phyloP scores from a whole-genome alignment of 2,797 vertebrate species.

The Miichthys miiuy region DNA sequence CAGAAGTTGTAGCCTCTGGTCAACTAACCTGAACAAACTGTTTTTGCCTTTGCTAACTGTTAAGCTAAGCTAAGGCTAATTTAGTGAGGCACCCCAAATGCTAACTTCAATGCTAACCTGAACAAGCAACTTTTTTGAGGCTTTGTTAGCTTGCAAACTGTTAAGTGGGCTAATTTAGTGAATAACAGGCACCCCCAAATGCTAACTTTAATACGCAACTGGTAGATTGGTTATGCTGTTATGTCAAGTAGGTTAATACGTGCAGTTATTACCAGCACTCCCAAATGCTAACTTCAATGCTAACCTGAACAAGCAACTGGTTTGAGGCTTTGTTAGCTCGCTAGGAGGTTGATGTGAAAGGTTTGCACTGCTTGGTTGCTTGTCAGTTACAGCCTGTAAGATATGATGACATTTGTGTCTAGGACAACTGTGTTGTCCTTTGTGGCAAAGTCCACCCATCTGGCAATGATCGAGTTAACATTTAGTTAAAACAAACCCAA shows the following conservation, averaged over 20 bases:
- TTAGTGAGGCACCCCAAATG: too few relatives aligned
- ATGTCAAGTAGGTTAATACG: too few relatives aligned
- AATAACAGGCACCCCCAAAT: too few relatives aligned
- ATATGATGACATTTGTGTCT: neutral
- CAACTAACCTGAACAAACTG: neutral
- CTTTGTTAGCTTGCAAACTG: too few relatives aligned
- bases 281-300: too few relatives aligned
- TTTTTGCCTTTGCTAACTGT: neutral
- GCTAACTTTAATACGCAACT: neutral
- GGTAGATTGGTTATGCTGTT: too few relatives aligned
- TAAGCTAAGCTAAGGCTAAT: neutral
- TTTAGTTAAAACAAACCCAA: neutral
- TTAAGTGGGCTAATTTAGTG: too few relatives aligned
- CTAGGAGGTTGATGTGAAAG: neutral
- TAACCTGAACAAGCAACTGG: too few relatives aligned
- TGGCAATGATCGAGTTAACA: neutral
- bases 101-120: too few relatives aligned
- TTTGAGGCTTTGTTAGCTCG: too few relatives aligned
- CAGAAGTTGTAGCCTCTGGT: neutral
- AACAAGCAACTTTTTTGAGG: too few relatives aligned
- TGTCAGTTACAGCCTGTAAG: neutral
- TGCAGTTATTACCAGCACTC: neutral
- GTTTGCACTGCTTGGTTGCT: neutral
- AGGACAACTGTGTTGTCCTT: neutral
- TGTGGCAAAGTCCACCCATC: constrained; percentile 9